A percentile compares a stretch with the other conserved stretches of the same genome.
Evolutionary conservation across 2,113 vertebrate species (phyloP).

Genomic region (Seriola rivoliana): DNA sequence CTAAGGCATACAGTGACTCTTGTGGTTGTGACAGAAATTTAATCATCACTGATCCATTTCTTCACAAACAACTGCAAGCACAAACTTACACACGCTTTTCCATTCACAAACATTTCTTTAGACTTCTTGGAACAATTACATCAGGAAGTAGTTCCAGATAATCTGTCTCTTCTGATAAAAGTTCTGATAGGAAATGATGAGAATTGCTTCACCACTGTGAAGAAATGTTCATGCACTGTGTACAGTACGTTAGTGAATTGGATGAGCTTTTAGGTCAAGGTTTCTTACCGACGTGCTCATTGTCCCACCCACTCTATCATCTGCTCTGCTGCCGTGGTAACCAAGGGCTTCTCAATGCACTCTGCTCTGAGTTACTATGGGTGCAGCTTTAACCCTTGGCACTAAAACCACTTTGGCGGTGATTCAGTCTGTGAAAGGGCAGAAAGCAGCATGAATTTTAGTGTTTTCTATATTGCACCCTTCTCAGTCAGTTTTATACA

Average conservation of each 20-base stretch:
- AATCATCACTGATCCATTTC: constrained; percentile 60
- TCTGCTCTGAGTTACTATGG: constrained; percentile 26
- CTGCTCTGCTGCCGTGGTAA: constrained; percentile 57
- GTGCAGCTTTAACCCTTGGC: constrained; percentile 35
- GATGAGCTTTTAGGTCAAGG: constrained; percentile 24
- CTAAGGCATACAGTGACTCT: constrained; percentile 74
- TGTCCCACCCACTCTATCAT: constrained; percentile 28
- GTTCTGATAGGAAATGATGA: background rate
- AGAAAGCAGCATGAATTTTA: constrained; percentile 3
- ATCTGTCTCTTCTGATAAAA: background rate
- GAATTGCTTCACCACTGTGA: background rate
- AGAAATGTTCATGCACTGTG: background rate
- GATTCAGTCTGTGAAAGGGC: constrained; percentile 30
- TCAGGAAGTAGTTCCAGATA: background rate
- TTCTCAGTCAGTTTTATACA: background rate
- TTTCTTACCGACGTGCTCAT: constrained; percentile 7
- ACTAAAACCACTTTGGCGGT: constrained; percentile 16
- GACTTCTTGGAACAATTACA: background rate
- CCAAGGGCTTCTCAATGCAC: constrained; percentile 7
- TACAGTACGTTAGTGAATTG: background rate
- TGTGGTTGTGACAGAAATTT: constrained; percentile 66
- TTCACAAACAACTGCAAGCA: constrained; percentile 59
- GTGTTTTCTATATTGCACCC: background rate
- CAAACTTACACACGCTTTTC: constrained; percentile 14
- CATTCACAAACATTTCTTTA: background rate